These are phyloP conservation scores for Hydroisotoma schaefferi DNA, from an alignment of 2,888 invertebrate genomes.

Conservation along the genomic window DNA sequence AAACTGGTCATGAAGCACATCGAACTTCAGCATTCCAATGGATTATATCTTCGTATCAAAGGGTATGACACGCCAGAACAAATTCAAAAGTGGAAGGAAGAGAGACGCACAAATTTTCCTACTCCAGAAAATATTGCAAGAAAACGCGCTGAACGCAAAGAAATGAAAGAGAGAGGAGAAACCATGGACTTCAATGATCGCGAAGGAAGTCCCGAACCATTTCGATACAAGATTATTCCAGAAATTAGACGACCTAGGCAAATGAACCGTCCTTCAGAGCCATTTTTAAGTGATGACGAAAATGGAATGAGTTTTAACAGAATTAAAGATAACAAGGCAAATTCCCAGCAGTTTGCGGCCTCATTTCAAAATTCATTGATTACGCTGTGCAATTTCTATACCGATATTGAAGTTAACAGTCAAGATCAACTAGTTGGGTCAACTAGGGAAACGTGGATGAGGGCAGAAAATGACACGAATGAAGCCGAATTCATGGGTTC, in stretches of 20 bases:
- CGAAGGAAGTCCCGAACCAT: neutral
- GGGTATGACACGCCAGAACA: constrained; percentile 74
- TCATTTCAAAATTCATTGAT: constrained; percentile 8
- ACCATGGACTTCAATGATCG: constrained; percentile 42
- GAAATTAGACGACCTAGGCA: constrained; percentile 28
- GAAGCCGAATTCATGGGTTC: neutral
- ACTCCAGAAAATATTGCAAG: constrained; percentile 66
- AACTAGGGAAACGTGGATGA: constrained; percentile 9
- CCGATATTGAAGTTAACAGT: constrained; percentile 6
- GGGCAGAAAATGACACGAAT: neutral
- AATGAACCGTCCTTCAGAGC: neutral
- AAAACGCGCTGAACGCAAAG: constrained; percentile 61
- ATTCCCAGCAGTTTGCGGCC: too few relatives aligned
- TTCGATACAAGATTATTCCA: constrained; percentile 16
- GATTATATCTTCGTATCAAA: constrained; percentile 73
- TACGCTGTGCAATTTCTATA: constrained; percentile 17
- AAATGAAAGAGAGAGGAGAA: constrained; percentile 71
- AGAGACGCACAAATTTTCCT: constrained; percentile 74
- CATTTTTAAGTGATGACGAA: constrained; percentile 7
- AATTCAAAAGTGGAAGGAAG: constrained; percentile 76
- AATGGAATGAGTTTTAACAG: neutral
- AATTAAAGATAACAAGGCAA: neutral
- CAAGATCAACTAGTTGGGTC: constrained; percentile 16
- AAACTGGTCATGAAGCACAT: constrained; percentile 76
- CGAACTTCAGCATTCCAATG: constrained; percentile 77